Evolutionary conservation across 1,140 invertebrate species (phyloP).

Genomic region (Drosophila rhopaloa): DNA sequence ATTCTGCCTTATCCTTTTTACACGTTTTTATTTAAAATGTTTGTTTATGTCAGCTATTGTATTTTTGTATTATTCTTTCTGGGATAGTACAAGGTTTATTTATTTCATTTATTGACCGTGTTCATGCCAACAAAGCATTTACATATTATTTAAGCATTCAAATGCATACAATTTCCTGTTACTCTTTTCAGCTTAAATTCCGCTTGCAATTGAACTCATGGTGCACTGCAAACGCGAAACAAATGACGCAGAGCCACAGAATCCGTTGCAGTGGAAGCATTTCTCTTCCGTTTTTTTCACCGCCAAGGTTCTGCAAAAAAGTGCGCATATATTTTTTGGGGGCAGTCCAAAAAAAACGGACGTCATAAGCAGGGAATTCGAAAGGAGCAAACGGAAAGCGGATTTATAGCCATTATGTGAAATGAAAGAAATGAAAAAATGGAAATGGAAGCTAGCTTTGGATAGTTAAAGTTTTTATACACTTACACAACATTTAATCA

Average conservation of each 20-base stretch:
- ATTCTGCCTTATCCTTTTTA: neutral
- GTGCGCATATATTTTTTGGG: conserved; percentile 30
- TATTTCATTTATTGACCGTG: neutral
- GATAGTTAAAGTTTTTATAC: conserved; percentile 1
- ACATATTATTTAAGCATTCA: neutral
- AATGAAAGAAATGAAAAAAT: conserved; percentile 1
- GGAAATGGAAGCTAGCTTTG: neutral
- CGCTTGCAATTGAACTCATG: neutral
- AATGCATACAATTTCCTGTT: neutral
- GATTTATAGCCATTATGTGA: conserved; percentile 19
- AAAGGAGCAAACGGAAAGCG: conserved; percentile 3
- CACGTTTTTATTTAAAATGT: neutral
- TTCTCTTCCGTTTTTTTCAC: neutral
- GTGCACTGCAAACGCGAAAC: conserved; percentile 1
- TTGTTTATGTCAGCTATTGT: neutral
- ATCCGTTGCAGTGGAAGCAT: neutral
- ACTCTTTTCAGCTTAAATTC: neutral
- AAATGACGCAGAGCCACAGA: conserved; percentile 3
- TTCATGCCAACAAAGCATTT: neutral
- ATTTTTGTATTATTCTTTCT: neutral
- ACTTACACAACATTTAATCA: neutral
- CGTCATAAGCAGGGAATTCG: conserved; percentile 43
- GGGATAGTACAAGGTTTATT: neutral
- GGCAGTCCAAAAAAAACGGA: conserved; percentile 32
- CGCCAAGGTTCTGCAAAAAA: conserved; percentile 23